A percentile compares a stretch with the other conserved stretches of the same genome.
phyloP scores from a whole-genome alignment of 2,797 vertebrate genomes.

The Arrhamphus sclerolepis region DNA sequence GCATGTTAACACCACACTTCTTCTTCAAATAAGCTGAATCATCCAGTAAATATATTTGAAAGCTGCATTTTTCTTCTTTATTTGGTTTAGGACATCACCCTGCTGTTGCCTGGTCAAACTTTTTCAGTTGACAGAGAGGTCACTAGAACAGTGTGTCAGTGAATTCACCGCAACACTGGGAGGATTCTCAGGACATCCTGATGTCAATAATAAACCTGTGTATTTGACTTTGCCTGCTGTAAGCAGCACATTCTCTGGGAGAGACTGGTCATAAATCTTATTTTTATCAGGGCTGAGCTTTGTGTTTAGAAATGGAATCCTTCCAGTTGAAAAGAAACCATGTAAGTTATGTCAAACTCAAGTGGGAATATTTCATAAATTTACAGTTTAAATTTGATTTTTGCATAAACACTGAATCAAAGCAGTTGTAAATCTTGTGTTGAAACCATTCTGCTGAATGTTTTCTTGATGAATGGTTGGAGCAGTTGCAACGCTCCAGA shows the following conservation, averaged over 20 bases:
- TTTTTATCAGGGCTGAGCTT: no score
- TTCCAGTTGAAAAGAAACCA: no score
- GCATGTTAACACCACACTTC: slow-evolving; percentile 1
- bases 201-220: neutral
- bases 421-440: no score
- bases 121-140: neutral
- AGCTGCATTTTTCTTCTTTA: slow-evolving; percentile 21
- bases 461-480: no score
- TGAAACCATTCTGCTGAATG: no score
- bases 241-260: slow-evolving; percentile 3
- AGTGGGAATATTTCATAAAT: no score
- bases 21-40: slow-evolving; percentile 45
- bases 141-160: neutral
- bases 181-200: neutral
- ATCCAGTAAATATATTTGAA: slow-evolving; percentile 47
- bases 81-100: slow-evolving; percentile 20
- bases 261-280: neutral
- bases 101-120: slow-evolving; percentile 19
- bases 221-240: neutral
- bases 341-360: no score
- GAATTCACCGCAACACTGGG: neutral
- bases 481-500: no score
- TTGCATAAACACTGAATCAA: no score
- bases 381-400: no score
- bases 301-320: no score